These are phyloP conservation scores for Sitobion miscanthi DNA, from an alignment of 1,140 invertebrate species.

Conservation along the genomic window DNA sequence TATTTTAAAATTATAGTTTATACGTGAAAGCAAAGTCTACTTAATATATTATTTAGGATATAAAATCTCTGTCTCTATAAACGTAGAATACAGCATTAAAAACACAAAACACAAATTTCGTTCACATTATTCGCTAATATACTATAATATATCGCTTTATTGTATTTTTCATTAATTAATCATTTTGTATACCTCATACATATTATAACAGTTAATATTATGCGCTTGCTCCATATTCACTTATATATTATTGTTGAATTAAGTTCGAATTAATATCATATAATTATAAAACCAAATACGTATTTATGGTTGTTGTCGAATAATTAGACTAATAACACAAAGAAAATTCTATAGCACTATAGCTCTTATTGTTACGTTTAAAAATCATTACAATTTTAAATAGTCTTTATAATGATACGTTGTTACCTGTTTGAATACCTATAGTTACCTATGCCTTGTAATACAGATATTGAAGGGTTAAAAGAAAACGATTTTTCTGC, in stretches of 20 bases:
- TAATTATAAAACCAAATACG: conserved; percentile 18
- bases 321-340: background rate
- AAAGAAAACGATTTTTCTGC: too few relatives aligned
- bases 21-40: background rate
- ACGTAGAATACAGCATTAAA: background rate
- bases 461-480: too few relatives aligned
- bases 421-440: background rate
- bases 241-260: background rate
- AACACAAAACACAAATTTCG: too few relatives aligned
- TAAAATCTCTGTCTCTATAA: background rate
- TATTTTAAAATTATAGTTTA: background rate
- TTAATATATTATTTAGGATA: background rate
- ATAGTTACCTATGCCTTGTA: too few relatives aligned
- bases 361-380: background rate
- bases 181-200: background rate
- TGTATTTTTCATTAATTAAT: background rate
- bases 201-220: background rate
- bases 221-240: background rate
- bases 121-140: background rate
- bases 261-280: background rate
- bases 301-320: background rate
- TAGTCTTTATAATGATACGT: background rate
- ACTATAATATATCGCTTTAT: background rate
- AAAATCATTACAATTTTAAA: background rate
- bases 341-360: background rate